Base-by-base conservation (phyloP, 2,888 invertebrate genomes). In the Plagodis dolabraria region DNA sequence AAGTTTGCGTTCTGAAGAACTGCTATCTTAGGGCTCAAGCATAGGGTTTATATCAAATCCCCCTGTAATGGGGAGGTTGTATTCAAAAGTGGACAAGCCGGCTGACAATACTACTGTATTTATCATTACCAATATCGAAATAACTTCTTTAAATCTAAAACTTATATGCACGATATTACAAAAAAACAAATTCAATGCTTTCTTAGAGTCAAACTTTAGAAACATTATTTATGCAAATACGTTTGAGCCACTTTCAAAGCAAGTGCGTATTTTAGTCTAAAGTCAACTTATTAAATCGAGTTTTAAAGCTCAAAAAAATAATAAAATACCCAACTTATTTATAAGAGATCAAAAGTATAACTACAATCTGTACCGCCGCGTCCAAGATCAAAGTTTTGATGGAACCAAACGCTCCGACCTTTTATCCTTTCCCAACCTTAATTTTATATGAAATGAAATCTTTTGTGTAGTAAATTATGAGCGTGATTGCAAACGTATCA, bases 401-500 rank as follows among this genome's bases (percentile, higher is more conserved):
- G 33, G 36, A 49, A 49, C 34, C 22, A 22, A 46, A 11, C 7
- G 4, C n/a, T 7, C 42, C 8, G n/a, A 8, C 33, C 9, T 40
- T 50, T 53, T 46, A 42, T 40, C 34, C 47, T 33, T 35, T 47
- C 9, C 10, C 8, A 33, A 56, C 7, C 7, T 11, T 53, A 44
- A 57, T 48, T 48, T 57, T 12, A 57, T 45, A 44, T 48, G 44
- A 57, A 57, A 47, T 57, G 11, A 22, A 51, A 10, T 22, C 45
- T 53, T 53, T 58, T 49, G 53, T 53, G n/a, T 45, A 22, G 34
- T 45, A 53, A 57, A 53, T 57, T 44, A 58, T 48, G 49, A 38
- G 44, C 12, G 36, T 33, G 44, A 53, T 49, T 49, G 58, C 22
- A n/a, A 38, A 34, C 33, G 45, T 45, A 40, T 40, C 40, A 40